Base-by-base conservation (phyloP, 2,888 invertebrate species). In the Cheilosia grossa region DNA sequence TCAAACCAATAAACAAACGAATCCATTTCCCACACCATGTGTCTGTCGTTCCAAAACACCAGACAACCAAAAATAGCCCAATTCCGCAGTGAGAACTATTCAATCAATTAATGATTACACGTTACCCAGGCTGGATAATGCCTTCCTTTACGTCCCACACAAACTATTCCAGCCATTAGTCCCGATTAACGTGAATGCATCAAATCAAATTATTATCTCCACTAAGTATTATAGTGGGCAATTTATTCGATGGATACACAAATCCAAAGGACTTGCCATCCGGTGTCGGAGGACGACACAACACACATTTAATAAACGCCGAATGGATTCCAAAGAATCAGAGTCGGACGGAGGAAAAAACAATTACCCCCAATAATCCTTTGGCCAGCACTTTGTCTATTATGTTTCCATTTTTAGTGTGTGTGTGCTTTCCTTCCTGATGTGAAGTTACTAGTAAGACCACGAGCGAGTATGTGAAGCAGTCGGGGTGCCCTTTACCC, bases 161-260 rank as follows among this genome's bases (percentile, higher is more conserved):
- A 69, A 85, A 82, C 82, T 77, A 72, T 81, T 56, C 72, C 66
- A 56, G 61, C 81, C 85, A 85, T 85, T 81, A 85, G 66, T 78
- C 73, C 63, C 79, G 82, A 73, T 82, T 82, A 82, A 56, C 63
- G 47, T 67, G 61, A 73, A 82, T 44, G 51, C 56, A 83, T 83
- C 70, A 51, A 80, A 83, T 83, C 80, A 83, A 83, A 80, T 83
- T 83, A 83, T 83, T 83, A 83, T 83, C 80, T 59, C 40, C 24
- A 33, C 74, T 80, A 80, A 83, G 80, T 74, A 80, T 75, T 70
- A 80, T 70, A 66, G 66, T 75, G 70, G 74, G 74, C 66, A 64
- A 79, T 83, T 83, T 83, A 17, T 59, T 70, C 64, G 27, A 74
- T 74, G 64, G 63, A 74, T 51, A 51, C 24, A 47, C 44, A 47